A percentile compares a stretch with the other conserved stretches of the same genome.
These are phyloP conservation scores for Archips crataeganus DNA, from an alignment of 2,888 invertebrate genomes.

Conservation along the genomic window DNA sequence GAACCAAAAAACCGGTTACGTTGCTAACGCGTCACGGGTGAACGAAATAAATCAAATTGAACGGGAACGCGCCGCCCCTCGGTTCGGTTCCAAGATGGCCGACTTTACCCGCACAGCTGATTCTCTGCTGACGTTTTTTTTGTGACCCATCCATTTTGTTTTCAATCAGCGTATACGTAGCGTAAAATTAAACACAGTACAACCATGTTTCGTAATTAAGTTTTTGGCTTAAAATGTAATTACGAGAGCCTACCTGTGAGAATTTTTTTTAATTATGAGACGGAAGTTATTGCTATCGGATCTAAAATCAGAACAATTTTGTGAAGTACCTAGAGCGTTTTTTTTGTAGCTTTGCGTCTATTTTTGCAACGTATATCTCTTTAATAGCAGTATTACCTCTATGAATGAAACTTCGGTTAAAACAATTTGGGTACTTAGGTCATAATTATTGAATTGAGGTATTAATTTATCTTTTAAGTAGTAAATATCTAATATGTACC, in stretches of 20 bases:
- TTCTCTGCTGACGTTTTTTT: constrained; percentile 55
- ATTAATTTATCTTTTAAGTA: background rate
- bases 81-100: constrained; percentile 75
- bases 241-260: constrained; percentile 4
- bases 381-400: background rate
- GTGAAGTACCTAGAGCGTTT: background rate
- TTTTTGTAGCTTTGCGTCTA: background rate
- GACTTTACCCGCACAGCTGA: constrained; percentile 69
- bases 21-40: constrained; percentile 58
- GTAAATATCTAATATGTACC: background rate
- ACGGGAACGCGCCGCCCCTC: constrained; percentile 67
- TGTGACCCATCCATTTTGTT: constrained; percentile 68
- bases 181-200: constrained; percentile 23
- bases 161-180: constrained; percentile 30
- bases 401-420: background rate
- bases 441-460: too few relatives aligned
- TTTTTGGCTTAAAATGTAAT: constrained; percentile 32
- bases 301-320: background rate
- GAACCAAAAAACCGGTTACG: constrained; percentile 58
- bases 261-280: constrained; percentile 8
- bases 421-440: background rate
- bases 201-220: constrained; percentile 46
- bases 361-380: background rate
- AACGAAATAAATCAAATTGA: constrained; percentile 72
- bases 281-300: background rate